Conservation (phyloP, 1,140 invertebrate species). For the Thereuonema tuberculata region DNA sequence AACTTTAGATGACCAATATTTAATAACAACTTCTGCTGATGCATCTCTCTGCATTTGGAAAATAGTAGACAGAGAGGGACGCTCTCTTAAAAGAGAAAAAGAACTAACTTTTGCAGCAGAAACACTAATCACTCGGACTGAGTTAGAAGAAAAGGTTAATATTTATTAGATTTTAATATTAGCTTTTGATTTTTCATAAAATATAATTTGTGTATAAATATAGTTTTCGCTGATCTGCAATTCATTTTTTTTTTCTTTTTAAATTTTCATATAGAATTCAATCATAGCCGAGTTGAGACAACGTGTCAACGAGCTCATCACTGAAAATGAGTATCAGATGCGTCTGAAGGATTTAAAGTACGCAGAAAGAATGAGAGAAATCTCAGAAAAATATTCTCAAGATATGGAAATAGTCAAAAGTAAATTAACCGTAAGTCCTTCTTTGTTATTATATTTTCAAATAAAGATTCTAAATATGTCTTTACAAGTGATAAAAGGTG, state of each 20-base stretch:
- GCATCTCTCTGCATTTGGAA: conserved; percentile 74
- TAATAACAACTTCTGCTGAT: conserved; percentile 57
- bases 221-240: neutral
- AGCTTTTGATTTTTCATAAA: too few relatives aligned
- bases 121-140: conserved; percentile 39
- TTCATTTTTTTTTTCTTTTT: neutral
- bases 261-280: conserved; percentile 38
- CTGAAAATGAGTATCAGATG: conserved; percentile 41
- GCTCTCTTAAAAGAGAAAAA: conserved; percentile 50
- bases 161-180: conserved; percentile 10
- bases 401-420: neutral
- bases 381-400: neutral
- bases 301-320: conserved; percentile 36
- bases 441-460: too few relatives aligned
- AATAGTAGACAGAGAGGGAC: conserved; percentile 56
- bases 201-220: too few relatives aligned
- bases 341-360: conserved; percentile 39
- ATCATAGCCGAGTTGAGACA: conserved; percentile 35
- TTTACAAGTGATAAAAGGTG: conserved; percentile 14
- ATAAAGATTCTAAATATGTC: too few relatives aligned
- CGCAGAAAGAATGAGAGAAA: conserved; percentile 35
- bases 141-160: conserved; percentile 35
- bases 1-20: conserved; percentile 58
- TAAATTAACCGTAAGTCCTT: conserved; percentile 5
- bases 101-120: conserved; percentile 60